These are phyloP conservation scores for Limanda limanda DNA, from an alignment of 2,113 vertebrate genomes.

Conservation along the genomic window DNA sequence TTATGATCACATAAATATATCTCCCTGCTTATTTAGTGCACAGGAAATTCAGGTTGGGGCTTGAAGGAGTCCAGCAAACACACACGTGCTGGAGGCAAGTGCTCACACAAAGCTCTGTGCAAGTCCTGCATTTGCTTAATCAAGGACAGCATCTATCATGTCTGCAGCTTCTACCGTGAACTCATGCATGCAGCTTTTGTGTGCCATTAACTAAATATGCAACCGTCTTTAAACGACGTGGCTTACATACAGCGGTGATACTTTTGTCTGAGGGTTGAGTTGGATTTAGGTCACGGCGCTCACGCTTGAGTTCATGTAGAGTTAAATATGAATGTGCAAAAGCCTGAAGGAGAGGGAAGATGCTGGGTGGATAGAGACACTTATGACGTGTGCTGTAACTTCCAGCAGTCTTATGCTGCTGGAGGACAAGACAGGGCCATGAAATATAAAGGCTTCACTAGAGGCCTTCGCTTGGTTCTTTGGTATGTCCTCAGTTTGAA, in stretches of 20 bases:
- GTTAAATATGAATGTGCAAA: conserved; percentile 31
- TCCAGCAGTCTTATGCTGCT: background rate
- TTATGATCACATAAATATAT: background rate
- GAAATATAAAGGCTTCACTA: background rate
- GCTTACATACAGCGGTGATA: background rate
- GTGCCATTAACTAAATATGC: background rate
- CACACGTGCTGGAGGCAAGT: conserved; percentile 19
- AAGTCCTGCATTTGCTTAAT: conserved; percentile 10
- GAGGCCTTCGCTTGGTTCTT: background rate
- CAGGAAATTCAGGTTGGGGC: background rate
- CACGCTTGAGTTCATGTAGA: conserved; percentile 28
- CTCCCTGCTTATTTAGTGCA: background rate
- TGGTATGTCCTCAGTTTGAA: background rate
- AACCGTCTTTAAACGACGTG: background rate
- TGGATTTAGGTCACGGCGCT: conserved; percentile 56
- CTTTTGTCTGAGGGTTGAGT: conserved; percentile 4
- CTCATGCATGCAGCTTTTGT: background rate
- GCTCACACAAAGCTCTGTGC: background rate
- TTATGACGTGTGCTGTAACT: too few relatives aligned
- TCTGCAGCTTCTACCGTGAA: background rate
- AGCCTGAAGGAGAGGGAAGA: conserved; percentile 24
- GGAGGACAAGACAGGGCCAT: background rate
- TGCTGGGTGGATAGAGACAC: background rate
- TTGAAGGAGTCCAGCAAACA: background rate
- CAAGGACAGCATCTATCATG: conserved; percentile 7